phyloP scores from a whole-genome alignment of 2,113 vertebrate species.

The Actenoides lindsayi region DNA sequence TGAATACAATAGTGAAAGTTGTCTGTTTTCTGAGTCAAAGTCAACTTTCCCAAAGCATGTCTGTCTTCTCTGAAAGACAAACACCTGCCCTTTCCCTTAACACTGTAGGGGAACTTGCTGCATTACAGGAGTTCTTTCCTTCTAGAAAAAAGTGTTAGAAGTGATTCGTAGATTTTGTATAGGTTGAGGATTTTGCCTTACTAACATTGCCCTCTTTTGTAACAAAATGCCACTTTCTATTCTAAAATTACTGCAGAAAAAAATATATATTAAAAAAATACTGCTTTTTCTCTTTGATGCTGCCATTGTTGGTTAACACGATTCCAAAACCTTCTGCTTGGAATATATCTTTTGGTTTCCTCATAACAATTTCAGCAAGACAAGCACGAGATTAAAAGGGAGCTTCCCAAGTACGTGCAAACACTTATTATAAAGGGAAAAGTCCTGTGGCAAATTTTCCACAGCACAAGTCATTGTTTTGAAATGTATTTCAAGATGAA shows the following conservation, averaged over 20 bases:
- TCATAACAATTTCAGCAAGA: background rate
- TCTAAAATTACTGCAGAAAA: background rate
- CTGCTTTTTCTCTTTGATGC: background rate
- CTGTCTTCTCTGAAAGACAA: background rate
- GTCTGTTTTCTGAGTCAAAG: background rate
- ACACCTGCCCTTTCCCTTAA: background rate
- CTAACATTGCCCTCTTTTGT: background rate
- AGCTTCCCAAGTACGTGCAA: background rate
- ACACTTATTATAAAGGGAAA: background rate
- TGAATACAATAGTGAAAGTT: background rate
- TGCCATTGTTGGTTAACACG: background rate
- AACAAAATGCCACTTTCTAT: background rate
- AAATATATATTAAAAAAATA: background rate
- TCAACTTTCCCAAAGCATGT: background rate
- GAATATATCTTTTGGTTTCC: background rate
- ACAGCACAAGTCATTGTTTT: background rate
- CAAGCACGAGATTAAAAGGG: background rate
- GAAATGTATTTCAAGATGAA: conserved; percentile 10
- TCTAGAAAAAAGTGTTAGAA: background rate
- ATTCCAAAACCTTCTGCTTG: background rate
- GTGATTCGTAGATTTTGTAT: background rate
- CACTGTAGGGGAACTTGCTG: background rate
- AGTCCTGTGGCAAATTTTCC: conserved; percentile 1
- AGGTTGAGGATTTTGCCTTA: background rate
- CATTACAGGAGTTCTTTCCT: background rate